Evolutionary conservation across 2,113 vertebrate species (phyloP).

Genomic region (Brevimyrus niger): DNA sequence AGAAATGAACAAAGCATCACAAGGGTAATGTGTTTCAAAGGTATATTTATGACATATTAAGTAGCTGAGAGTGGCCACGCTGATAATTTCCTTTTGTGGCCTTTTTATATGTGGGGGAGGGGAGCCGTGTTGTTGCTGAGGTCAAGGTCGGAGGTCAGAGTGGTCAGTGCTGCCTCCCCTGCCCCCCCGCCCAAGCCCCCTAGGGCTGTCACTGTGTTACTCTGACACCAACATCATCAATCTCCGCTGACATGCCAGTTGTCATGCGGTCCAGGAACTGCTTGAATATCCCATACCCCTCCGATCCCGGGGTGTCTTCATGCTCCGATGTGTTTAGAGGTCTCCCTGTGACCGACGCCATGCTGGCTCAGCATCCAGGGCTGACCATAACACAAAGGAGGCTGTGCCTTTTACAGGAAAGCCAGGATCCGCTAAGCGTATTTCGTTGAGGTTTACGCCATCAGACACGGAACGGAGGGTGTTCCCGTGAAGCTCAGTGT

Average conservation of each 20-base stretch:
- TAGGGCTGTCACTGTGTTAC: slow-evolving; percentile 26
- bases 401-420: background rate
- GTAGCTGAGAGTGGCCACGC: slow-evolving; percentile 29
- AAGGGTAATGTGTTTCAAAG: background rate
- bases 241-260: slow-evolving; percentile 15
- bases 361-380: background rate
- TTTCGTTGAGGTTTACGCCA: background rate
- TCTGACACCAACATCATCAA: slow-evolving; percentile 26
- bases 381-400: background rate
- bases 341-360: background rate
- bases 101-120: background rate
- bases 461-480: background rate
- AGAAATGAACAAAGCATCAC: background rate
- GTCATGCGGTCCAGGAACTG: background rate
- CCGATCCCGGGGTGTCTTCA: no score
- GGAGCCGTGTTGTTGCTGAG: slow-evolving; percentile 11
- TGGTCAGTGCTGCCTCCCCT: slow-evolving; percentile 28
- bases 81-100: background rate
- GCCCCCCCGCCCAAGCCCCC: slow-evolving; percentile 19
- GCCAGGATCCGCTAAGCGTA: background rate
- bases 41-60: slow-evolving; percentile 32
- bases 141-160: slow-evolving; percentile 47
- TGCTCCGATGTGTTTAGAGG: background rate
- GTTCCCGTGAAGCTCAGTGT: background rate
- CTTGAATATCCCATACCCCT: background rate